A percentile compares a stretch with the other conserved stretches of the same genome.
Evolutionary conservation across 2,888 invertebrate genomes (phyloP).

Genomic region (Tipula lateralis): DNA sequence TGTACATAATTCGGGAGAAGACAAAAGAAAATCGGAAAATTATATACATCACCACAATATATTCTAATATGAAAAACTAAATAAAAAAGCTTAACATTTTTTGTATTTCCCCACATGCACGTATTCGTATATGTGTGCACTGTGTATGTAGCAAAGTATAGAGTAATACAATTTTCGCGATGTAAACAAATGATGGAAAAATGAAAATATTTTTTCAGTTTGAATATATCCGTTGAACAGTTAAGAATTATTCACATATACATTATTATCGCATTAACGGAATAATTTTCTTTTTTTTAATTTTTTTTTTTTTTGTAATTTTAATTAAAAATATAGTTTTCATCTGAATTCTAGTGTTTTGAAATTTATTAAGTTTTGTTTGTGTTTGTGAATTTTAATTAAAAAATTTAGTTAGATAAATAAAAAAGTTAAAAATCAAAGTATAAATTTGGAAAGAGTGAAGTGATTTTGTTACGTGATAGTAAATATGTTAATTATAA

Average conservation of each 20-base stretch:
- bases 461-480: neutral
- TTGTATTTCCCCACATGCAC: neutral
- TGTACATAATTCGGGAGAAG: neutral
- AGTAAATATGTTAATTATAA: neutral
- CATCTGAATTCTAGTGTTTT: neutral
- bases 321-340: neutral
- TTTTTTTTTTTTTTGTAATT: neutral
- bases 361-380: neutral
- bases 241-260: neutral
- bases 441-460: neutral
- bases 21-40: constrained; percentile 11
- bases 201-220: neutral
- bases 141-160: neutral
- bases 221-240: neutral
- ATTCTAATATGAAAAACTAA: neutral
- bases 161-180: constrained; percentile 15
- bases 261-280: neutral
- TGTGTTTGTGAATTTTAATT: neutral
- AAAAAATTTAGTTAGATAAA: neutral
- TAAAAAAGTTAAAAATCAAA: neutral
- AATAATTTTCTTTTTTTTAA: neutral
- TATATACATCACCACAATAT: neutral
- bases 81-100: neutral
- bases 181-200: constrained; percentile 11
- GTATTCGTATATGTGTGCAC: neutral